Evolutionary conservation across 2,797 vertebrate species (phyloP), one percentile per base, ranked within the genome.

Genomic region (Chanos chanos): DNA sequence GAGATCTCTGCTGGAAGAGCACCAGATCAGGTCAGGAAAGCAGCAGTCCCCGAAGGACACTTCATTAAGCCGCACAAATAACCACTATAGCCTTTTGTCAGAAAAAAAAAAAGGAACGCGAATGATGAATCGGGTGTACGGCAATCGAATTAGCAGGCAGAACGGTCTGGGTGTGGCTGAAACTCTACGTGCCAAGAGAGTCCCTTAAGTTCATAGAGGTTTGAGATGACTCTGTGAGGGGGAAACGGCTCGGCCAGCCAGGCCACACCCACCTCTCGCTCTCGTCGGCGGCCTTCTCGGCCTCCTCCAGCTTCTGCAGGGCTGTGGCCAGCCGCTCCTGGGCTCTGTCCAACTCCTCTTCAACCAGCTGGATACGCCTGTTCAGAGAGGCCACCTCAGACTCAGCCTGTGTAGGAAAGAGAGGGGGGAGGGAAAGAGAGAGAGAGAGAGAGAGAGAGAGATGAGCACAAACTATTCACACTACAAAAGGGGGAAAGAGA

Each of bases 241-340:
- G 45, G 24, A 31, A 9, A 16, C 1, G 18, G 27, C 27, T 21
- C 50, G 33, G 27, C 13, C 22, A 31, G 52, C 7, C 4, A 25
- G 24, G 4, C 21, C 28, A 6, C 61, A 62, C 66, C 58, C 56
- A 94, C 92, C 94, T 92, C 80, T 98, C 94, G 0, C 94, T 97
- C 79, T 97, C 94, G 18, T 98, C 95, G 0, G 93, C 93, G 0
- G 81, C 81, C 56, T 96, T 96, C 84, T 98, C 94, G 0, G 93
- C 92, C 72, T 95, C 94, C 16, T 94, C 91, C 72, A 97, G 84
- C 66, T 95, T 96, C 30, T 89, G 89, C 71, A 95, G 79, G 3
- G 93, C 90, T 0, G 90, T 87, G 45, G 88, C 76, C 2, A 98
- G 90, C 28, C 91, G 85, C 73, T 94, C 93, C 81, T 96, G 93